A percentile compares a stretch with the other conserved stretches of the same genome.
Evolutionary conservation across 2,888 invertebrate species (phyloP).

Genomic region (Timandra comae): DNA sequence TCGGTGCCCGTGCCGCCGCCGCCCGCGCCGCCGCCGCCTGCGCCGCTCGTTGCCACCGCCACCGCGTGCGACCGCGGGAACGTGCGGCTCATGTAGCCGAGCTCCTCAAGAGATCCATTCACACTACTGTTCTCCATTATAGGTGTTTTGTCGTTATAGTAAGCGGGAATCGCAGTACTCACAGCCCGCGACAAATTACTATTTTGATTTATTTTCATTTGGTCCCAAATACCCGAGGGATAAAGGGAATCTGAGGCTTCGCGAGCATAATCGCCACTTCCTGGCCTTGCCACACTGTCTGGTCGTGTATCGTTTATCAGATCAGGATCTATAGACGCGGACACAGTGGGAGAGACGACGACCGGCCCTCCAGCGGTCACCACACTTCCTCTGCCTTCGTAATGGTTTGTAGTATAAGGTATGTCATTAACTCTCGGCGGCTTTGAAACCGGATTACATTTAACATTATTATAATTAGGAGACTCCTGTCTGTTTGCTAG

Average conservation of each 20-base stretch:
- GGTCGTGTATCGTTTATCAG: conserved; percentile 89
- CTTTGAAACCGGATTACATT: conserved; percentile 83
- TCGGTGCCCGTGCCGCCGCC: conserved; percentile 64
- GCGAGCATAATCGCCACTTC: conserved; percentile 87
- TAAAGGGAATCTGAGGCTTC: conserved; percentile 85
- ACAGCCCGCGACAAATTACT: conserved; percentile 77
- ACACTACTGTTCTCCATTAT: conserved; percentile 81
- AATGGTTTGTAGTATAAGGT: conserved; percentile 81
- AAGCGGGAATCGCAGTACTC: conserved; percentile 75
- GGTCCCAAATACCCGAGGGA: conserved; percentile 88
- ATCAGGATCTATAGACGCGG: conserved; percentile 88
- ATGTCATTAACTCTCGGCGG: conserved; percentile 82
- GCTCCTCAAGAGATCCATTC: conserved; percentile 77
- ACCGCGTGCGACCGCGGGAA: conserved; percentile 75
- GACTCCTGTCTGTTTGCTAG: conserved; percentile 73
- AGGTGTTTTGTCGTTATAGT: conserved; percentile 85
- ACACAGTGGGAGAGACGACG: conserved; percentile 85
- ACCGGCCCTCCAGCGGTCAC: conserved; percentile 79
- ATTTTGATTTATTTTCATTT: conserved; percentile 69
- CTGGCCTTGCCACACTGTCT: conserved; percentile 76
- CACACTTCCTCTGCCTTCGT: conserved; percentile 81
- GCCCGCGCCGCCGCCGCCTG: conserved; percentile 55
- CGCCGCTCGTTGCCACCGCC: conserved; percentile 48
- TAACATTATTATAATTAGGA: conserved; percentile 51
- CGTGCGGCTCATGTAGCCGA: conserved; percentile 78